These are phyloP conservation scores for Cyaniris semiargus DNA, from an alignment of 2,888 invertebrate genomes.

Conservation along the genomic window DNA sequence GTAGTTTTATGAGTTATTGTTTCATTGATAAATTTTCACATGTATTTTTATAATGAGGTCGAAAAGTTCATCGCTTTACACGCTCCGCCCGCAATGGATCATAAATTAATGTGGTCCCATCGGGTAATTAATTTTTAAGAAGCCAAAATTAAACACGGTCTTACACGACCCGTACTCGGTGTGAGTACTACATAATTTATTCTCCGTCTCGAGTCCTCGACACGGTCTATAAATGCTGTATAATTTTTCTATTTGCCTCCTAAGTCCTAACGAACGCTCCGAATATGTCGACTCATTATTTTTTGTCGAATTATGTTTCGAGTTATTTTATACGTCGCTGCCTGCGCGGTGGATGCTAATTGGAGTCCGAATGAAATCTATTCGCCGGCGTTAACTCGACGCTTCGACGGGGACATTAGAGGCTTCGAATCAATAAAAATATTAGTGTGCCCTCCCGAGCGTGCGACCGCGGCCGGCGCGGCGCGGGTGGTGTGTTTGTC, in stretches of 20 bases:
- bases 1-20: conserved; percentile 46
- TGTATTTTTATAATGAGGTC: conserved; percentile 38
- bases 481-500: conserved; percentile 46
- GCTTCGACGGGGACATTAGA: conserved; percentile 18
- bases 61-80: conserved; percentile 41
- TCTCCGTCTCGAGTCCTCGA: neutral
- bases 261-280: conserved; percentile 10
- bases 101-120: conserved; percentile 21
- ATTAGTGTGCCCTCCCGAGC: conserved; percentile 44
- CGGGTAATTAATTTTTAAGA: conserved; percentile 20
- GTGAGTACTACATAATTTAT: neutral
- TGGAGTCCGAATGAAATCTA: neutral
- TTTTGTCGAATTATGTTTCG: conserved; percentile 22
- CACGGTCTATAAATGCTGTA: conserved; percentile 27
- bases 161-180: neutral
- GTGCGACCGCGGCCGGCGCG: conserved; percentile 43
- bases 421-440: conserved; percentile 36
- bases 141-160: conserved; percentile 28
- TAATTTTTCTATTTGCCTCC: conserved; percentile 27
- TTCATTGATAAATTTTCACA: conserved; percentile 43
- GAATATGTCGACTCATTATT: conserved; percentile 28
- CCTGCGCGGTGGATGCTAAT: neutral
- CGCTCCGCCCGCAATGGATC: conserved; percentile 35
- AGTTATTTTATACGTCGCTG: conserved; percentile 16
- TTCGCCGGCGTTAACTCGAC: neutral